A percentile compares a stretch with the other conserved stretches of the same genome.
phyloP scores from a whole-genome alignment of 2,888 invertebrate genomes.

The Aelia acuminata region DNA sequence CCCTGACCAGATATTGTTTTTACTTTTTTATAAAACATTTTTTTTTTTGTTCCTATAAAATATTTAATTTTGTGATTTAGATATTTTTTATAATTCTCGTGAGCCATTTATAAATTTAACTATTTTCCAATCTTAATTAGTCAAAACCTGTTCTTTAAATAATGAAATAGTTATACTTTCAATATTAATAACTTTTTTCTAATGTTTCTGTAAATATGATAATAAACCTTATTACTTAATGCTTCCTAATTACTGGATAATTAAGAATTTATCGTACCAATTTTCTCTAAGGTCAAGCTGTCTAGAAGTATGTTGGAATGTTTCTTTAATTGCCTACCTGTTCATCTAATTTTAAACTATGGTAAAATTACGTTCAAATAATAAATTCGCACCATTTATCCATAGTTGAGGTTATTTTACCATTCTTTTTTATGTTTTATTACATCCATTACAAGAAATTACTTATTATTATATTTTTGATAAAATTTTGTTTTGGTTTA shows the following conservation, averaged over 20 bases:
- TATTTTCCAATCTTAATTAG: neutral
- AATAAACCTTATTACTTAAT: neutral
- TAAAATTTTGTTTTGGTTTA: neutral
- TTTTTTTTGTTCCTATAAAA: neutral
- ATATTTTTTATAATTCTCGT: no score
- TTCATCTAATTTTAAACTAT: neutral
- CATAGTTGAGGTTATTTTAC: neutral
- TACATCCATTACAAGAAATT: neutral
- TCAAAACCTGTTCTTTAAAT: neutral
- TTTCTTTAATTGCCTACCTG: conserved; percentile 10
- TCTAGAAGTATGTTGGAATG: neutral
- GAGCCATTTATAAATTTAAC: no score
- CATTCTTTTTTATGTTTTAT: neutral
- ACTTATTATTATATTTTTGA: neutral
- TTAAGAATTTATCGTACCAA: neutral
- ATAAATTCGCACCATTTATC: neutral
- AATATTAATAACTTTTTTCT: neutral
- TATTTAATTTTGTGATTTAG: neutral
- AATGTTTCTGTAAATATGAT: neutral
- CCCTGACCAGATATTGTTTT: no score
- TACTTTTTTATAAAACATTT: neutral
- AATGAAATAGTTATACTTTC: neutral
- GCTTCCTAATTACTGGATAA: neutral
- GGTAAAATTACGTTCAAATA: neutral
- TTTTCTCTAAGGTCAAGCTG: neutral